Percentiles rank a stretch among this genome's conserved stretches.
These are phyloP conservation scores for Spodoptera exigua DNA, from an alignment of 2,888 invertebrate species.

Conservation along the genomic window DNA sequence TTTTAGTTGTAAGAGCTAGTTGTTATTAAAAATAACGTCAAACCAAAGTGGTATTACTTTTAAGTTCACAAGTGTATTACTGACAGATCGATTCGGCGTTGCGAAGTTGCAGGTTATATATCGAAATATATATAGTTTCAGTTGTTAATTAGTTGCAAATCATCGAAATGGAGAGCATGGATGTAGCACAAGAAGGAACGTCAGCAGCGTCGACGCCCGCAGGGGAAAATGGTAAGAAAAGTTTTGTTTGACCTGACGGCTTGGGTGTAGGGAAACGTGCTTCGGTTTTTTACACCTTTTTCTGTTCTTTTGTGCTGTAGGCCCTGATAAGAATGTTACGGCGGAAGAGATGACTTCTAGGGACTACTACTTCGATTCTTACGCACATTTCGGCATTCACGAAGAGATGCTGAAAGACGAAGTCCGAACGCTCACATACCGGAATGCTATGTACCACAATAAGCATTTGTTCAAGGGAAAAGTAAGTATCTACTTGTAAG, in stretches of 20 bases:
- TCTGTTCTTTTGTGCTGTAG: slow-evolving; percentile 64
- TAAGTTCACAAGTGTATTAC: slow-evolving; percentile 53
- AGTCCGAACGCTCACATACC: slow-evolving; percentile 98
- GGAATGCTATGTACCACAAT: slow-evolving; percentile 99
- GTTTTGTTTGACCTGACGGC: slow-evolving; percentile 59
- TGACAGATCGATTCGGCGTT: slow-evolving; percentile 84
- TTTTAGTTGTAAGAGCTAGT: slow-evolving; percentile 54
- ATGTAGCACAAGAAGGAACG: slow-evolving; percentile 84
- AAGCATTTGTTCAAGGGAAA: slow-evolving; percentile 98
- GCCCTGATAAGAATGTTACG: slow-evolving; percentile 89
- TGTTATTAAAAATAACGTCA: slow-evolving; percentile 49
- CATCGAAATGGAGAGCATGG: slow-evolving; percentile 87
- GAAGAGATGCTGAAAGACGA: slow-evolving; percentile 99
- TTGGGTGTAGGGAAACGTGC: slow-evolving; percentile 78
- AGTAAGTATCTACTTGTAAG: slow-evolving; percentile 75
- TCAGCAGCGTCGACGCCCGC: slow-evolving; percentile 82
- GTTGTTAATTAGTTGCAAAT: slow-evolving; percentile 67
- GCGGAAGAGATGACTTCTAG: slow-evolving; percentile 99
- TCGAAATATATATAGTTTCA: slow-evolving; percentile 60
- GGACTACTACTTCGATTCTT: slow-evolving; percentile 99
- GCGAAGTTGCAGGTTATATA: slow-evolving; percentile 83
- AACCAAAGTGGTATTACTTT: slow-evolving; percentile 49
- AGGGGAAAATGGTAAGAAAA: slow-evolving; percentile 83
- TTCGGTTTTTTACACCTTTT: slow-evolving; percentile 66
- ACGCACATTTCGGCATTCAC: slow-evolving; percentile 99